phyloP scores from a whole-genome alignment of 2,113 vertebrate species.

The Chaetops frenatus region DNA sequence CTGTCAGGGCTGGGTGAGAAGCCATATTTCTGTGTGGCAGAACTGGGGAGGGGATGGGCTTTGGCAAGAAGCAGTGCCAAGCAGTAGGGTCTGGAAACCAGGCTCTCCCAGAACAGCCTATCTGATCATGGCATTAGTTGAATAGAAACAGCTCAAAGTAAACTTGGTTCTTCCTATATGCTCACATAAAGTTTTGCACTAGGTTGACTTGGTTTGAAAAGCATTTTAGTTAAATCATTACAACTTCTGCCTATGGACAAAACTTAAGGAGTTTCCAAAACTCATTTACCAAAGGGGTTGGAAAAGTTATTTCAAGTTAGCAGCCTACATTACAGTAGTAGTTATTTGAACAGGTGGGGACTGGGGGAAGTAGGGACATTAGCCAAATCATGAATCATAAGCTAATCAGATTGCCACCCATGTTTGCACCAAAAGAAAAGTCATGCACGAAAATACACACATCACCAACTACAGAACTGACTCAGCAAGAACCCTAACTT shows the following conservation, averaged over 20 bases:
- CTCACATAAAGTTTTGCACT: not conserved
- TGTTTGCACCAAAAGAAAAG: conserved; percentile 28
- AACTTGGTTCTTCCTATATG: not conserved
- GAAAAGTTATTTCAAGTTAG: conserved; percentile 38
- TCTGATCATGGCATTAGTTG: not conserved
- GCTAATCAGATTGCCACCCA: conserved; percentile 59
- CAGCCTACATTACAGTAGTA: conserved; percentile 23
- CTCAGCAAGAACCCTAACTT: not conserved
- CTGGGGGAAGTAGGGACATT: conserved; percentile 38
- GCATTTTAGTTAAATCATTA: not conserved
- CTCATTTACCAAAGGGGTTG: conserved; percentile 23
- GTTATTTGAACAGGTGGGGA: conserved; percentile 62
- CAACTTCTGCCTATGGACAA: not conserved
- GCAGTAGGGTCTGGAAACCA: not conserved
- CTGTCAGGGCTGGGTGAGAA: not conserved
- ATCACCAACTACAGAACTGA: conserved; percentile 1
- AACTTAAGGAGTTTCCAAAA: not conserved
- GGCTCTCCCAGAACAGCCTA: not conserved
- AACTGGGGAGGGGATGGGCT: not conserved
- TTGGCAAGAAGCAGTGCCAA: not conserved
- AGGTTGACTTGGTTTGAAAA: not conserved
- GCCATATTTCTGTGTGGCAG: not conserved
- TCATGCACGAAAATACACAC: not conserved
- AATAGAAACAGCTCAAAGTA: not conserved
- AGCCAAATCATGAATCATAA: conserved; percentile 59